Evolutionary conservation across 2,113 vertebrate species (phyloP), one percentile per base, ranked within the genome.

Genomic region (Macrotus californicus): DNA sequence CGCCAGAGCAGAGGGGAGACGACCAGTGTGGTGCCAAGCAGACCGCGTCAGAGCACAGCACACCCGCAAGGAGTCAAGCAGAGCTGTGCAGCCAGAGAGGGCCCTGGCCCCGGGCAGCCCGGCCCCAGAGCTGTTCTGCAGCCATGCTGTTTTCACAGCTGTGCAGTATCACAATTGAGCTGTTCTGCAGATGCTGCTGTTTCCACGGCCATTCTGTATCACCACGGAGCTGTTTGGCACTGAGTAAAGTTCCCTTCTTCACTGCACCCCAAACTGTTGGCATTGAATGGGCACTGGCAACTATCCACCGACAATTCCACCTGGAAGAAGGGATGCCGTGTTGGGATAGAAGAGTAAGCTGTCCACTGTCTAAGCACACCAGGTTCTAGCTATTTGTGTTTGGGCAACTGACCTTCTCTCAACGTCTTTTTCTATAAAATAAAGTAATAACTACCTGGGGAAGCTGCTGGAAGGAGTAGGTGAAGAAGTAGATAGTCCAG

Each of bases 261-360:
- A 52, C 46, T 52, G 31, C 31, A 52, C 31, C 46, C 19, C 48
- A 22, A 77, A 52, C 48, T 77, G 10, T 77, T 52, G 31, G 48
- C 48, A 52, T 13, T 22, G 31, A 77, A 77, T 3, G 48, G 46
- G 48, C 31, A 77, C 2, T 19, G n/a, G n/a, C 18, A 22, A 22
- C 19, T 31, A 52, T 52, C 8, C 5, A 16, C 22, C 52, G 75
- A 77, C 34, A 77, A 22, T 52, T 77, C 29, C 36, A 14, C 46
- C 0, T 8, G n/a, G 19, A n/a, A 67, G 48, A 46, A n/a, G 18
- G 3, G 29, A n/a, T 39, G 6, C 7, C 61, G 8, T 48, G 0
- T 0, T 39, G 7, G 9, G 26, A 15, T 2, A 36, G 61, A 54
- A 79, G 36, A 34, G 19, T 39, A 50, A 50, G 34, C 4, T 7